These are phyloP conservation scores for Hippasteria phrygiana DNA, from an alignment of 53 echinoderm and acorn worm species.

Conservation along the genomic window DNA sequence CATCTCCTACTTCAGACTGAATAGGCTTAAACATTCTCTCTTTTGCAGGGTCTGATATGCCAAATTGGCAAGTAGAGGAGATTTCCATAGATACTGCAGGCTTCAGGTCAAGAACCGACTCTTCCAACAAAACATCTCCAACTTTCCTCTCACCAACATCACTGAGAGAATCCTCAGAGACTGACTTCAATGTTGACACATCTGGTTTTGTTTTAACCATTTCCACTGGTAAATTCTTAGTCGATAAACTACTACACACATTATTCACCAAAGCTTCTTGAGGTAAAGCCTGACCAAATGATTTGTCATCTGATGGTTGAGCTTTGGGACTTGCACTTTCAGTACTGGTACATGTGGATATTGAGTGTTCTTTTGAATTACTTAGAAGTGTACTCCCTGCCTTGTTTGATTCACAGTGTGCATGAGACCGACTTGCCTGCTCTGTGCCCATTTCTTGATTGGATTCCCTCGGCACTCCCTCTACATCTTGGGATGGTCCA, in stretches of 20 bases:
- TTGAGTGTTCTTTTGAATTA: not conserved
- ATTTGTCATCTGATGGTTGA: not conserved
- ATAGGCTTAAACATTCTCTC: slow-evolving; percentile 36
- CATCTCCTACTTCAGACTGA: not conserved
- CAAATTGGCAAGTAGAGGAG: not conserved
- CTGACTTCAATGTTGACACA: not conserved
- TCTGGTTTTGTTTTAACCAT: not conserved
- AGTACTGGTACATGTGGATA: slow-evolving; percentile 25
- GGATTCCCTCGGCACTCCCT: not conserved
- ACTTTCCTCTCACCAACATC: not conserved
- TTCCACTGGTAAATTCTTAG: not conserved
- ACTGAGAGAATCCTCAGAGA: not conserved
- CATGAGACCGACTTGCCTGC: not conserved
- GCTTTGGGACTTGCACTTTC: slow-evolving; percentile 16
- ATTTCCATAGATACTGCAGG: not conserved
- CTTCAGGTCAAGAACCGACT: not conserved
- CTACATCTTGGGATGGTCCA: not conserved
- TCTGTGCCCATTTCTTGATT: not conserved
- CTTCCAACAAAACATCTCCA: not conserved
- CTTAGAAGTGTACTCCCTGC: not conserved
- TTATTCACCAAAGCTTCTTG: not conserved
- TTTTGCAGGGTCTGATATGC: not conserved
- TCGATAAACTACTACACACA: not conserved
- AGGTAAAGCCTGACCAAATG: not conserved
- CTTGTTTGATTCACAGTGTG: not conserved